These are phyloP conservation scores for Cinclus cinclus DNA, from an alignment of 2,113 vertebrate species.

Conservation along the genomic window DNA sequence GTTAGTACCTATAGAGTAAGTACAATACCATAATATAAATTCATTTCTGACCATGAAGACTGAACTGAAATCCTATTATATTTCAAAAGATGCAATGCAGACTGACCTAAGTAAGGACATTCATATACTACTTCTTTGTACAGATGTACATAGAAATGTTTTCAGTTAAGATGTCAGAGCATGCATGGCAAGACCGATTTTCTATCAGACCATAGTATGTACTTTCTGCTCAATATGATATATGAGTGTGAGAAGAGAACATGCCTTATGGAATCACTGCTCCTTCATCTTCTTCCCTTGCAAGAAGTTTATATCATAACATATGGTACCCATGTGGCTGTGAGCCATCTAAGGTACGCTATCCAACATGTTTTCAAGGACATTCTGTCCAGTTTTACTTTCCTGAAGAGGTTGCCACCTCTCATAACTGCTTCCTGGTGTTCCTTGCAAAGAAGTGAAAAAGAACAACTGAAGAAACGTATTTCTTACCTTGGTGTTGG, in stretches of 20 bases:
- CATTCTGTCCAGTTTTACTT: neutral
- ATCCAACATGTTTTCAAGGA: neutral
- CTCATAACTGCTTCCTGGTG: neutral
- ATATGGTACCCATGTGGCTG: neutral
- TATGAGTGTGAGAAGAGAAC: neutral
- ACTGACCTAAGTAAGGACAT: neutral
- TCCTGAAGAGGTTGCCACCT: neutral
- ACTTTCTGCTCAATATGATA: neutral
- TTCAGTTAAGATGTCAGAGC: neutral
- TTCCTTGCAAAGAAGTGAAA: neutral
- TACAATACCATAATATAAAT: neutral
- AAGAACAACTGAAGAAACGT: neutral
- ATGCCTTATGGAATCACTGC: neutral
- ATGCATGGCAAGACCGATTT: neutral
- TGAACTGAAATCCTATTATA: neutral
- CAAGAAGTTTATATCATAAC: neutral
- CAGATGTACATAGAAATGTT: fast-evolving
- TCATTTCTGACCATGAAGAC: neutral
- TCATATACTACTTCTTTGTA: neutral
- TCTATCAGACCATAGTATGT: neutral
- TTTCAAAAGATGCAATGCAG: neutral
- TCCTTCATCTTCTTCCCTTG: neutral
- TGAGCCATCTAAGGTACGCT: neutral
- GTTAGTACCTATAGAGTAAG: neutral
- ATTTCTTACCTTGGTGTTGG: neutral